Evolutionary conservation across 2,113 vertebrate species (phyloP).

Genomic region (Cygnus buccinator): DNA sequence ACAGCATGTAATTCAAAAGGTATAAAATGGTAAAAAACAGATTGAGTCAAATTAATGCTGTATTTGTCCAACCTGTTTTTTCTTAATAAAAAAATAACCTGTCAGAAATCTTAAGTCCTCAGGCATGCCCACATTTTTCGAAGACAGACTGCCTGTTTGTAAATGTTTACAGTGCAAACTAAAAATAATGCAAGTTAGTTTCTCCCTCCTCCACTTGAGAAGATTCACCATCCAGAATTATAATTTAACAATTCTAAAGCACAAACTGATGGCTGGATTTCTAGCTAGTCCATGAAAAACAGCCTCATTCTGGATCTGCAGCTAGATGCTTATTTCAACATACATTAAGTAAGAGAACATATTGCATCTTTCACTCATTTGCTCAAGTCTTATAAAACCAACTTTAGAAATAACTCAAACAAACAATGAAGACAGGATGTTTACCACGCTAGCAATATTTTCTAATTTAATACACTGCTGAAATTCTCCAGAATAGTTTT

Average conservation of each 20-base stretch:
- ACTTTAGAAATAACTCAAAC: background rate
- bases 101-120: background rate
- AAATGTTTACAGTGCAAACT: background rate
- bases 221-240: background rate
- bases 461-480: background rate
- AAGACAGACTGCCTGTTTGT: background rate
- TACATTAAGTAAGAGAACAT: background rate
- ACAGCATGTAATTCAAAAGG: constrained; percentile 24
- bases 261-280: background rate
- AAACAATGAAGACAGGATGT: background rate
- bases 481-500: background rate
- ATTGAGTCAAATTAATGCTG: background rate
- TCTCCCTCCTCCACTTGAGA: background rate
- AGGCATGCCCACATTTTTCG: background rate
- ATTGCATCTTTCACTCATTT: background rate
- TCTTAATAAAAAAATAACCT: background rate
- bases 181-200: background rate
- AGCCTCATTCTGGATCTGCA: background rate
- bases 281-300: background rate
- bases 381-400: background rate
- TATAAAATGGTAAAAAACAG: background rate
- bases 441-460: background rate
- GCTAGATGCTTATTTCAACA: background rate
- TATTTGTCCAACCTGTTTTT: background rate
- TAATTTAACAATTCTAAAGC: background rate